phyloP scores from a whole-genome alignment of 2,113 vertebrate genomes.

The Myotis lucifugus region DNA sequence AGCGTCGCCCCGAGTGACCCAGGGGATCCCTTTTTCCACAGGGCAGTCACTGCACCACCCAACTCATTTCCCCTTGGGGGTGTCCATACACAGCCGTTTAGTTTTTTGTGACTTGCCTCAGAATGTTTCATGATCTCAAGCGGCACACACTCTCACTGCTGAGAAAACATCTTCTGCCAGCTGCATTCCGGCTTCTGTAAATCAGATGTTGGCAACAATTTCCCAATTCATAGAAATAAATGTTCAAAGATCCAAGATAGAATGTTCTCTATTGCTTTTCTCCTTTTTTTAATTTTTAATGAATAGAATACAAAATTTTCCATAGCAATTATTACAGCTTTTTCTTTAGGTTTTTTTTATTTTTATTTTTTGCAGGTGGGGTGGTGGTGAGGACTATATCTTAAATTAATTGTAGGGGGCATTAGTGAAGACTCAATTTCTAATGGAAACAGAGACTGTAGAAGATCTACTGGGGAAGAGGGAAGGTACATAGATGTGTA shows the following conservation, averaged over 20 bases:
- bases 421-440: not conserved
- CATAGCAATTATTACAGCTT: not conserved
- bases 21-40: accelerated
- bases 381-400: accelerated
- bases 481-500: not conserved
- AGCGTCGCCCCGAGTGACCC: accelerated
- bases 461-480: not conserved
- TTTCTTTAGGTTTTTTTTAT: not conserved
- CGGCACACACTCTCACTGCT: not conserved
- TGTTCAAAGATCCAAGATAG: not conserved
- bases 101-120: not conserved
- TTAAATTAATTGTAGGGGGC: not conserved
- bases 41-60: accelerated
- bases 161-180: not conserved
- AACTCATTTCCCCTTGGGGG: not conserved
- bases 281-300: not conserved
- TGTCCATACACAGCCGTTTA: not conserved
- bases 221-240: not conserved
- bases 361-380: not conserved
- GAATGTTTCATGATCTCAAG: not conserved
- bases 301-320: not conserved
- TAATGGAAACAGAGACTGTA: not conserved
- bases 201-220: not conserved
- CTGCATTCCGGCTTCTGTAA: not conserved
- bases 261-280: not conserved